Evolutionary conservation across 2,797 vertebrate species (phyloP).

Genomic region (Melanotaenia nigrans): DNA sequence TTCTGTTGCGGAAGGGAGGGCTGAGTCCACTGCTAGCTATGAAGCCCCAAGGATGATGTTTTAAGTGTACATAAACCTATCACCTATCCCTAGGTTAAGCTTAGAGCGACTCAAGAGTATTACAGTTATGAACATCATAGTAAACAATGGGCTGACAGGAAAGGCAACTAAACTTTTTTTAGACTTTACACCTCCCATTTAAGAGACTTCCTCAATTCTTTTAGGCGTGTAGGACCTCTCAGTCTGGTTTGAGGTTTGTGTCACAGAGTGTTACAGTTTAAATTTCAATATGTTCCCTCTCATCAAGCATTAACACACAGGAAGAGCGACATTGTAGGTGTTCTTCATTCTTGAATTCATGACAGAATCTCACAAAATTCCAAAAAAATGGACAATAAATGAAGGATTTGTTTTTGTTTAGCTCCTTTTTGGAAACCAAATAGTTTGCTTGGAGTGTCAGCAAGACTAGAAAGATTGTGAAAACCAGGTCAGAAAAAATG

Average conservation of each 20-base stretch:
- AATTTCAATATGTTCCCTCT: not conserved
- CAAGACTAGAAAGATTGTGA: conserved; percentile 28
- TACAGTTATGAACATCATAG: not conserved
- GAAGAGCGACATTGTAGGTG: not conserved
- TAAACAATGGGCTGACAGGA: not conserved
- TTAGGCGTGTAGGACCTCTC: not conserved
- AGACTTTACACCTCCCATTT: not conserved
- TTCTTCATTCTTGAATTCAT: conserved; percentile 11
- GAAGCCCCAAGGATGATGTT: no score
- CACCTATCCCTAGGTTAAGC: no score
- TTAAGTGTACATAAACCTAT: no score
- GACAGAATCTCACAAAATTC: conserved; percentile 17
- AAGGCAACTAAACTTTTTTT: not conserved
- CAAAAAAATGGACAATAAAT: conserved; percentile 21
- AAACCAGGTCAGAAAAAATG: conserved; percentile 54
- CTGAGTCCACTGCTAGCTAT: no score
- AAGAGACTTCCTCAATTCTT: not conserved
- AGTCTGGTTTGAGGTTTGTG: not conserved
- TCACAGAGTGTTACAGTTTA: not conserved
- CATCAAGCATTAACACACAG: conserved; percentile 16
- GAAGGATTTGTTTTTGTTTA: conserved; percentile 18
- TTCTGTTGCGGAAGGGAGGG: no score
- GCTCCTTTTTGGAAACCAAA: conserved; percentile 33
- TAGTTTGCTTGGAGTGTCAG: conserved; percentile 34
- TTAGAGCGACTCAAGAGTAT: not conserved